phyloP scores from a whole-genome alignment of 1,140 invertebrate species.

The Saxidomus purpurata region DNA sequence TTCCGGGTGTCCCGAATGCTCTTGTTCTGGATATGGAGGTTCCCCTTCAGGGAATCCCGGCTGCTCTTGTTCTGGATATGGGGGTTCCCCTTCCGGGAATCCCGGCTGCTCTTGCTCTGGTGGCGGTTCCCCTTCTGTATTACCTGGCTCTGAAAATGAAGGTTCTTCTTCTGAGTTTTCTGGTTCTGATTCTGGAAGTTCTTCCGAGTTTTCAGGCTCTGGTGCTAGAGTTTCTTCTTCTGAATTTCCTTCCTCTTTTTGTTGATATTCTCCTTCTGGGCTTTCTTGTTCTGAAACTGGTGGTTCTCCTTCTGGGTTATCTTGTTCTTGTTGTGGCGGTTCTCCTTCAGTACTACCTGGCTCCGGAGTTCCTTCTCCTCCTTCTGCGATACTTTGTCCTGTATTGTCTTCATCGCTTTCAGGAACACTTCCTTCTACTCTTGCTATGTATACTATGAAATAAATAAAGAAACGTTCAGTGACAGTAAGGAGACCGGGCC shows the following conservation, averaged over 20 bases:
- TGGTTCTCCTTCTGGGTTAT: no score
- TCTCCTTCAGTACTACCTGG: no score
- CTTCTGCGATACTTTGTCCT: no score
- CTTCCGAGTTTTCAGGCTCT: neutral
- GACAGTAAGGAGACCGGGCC: no score
- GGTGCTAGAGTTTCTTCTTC: neutral
- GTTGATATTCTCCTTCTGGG: neutral
- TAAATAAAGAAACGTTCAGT: no score
- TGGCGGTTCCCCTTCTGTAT: neutral
- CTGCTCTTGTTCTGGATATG: neutral
- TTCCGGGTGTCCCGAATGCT: neutral
- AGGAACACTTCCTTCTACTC: no score
- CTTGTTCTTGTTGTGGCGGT: no score
- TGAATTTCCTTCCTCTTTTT: neutral
- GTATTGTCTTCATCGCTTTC: no score
- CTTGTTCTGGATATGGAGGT: neutral
- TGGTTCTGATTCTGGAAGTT: neutral
- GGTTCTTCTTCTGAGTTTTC: no score
- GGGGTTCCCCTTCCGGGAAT: neutral
- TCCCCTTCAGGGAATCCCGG: neutral
- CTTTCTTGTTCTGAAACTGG: neutral
- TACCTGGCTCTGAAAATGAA: neutral
- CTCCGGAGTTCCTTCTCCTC: no score
- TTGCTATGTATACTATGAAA: no score
- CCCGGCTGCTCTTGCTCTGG: neutral